phyloP scores from a whole-genome alignment of 2,888 invertebrate genomes.

The Pachydiplax longipennis region DNA sequence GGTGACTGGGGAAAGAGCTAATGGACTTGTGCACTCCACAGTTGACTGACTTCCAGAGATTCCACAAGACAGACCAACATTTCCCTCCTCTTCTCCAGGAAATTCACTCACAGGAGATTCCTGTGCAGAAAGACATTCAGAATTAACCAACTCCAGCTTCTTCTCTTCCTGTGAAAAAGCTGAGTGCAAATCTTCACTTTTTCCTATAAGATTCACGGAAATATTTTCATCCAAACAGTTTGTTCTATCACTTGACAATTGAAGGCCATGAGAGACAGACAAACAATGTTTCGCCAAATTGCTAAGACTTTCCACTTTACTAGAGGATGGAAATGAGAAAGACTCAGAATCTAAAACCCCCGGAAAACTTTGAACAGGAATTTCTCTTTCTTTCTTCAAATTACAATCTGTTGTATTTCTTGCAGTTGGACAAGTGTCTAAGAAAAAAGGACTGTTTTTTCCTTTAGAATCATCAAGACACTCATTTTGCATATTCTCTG shows the following conservation, averaged over 20 bases:
- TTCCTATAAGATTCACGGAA: neutral
- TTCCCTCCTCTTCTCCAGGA: neutral
- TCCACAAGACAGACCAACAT: neutral
- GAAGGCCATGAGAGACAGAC: no score
- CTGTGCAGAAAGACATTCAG: neutral
- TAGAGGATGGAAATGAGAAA: no score
- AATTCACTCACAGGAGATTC: neutral
- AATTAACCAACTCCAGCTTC: no score
- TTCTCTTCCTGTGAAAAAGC: no score
- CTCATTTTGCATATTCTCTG: neutral
- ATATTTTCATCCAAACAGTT: neutral
- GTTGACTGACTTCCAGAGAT: constrained; percentile 33
- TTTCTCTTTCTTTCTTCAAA: no score
- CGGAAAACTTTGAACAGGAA: neutral
- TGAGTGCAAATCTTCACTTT: neutral
- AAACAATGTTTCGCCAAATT: no score
- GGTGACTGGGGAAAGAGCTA: constrained; percentile 2
- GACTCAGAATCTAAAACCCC: no score
- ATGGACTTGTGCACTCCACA: constrained; percentile 19
- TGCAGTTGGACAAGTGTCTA: no score
- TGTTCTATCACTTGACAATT: neutral
- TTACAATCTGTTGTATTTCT: no score
- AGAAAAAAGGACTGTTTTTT: neutral
- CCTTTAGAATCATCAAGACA: neutral
- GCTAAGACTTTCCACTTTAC: no score